A percentile compares a stretch with the other conserved stretches of the same genome.
phyloP scores from a whole-genome alignment of 1,140 invertebrate species.

The Lepidotrigona ventralis region DNA sequence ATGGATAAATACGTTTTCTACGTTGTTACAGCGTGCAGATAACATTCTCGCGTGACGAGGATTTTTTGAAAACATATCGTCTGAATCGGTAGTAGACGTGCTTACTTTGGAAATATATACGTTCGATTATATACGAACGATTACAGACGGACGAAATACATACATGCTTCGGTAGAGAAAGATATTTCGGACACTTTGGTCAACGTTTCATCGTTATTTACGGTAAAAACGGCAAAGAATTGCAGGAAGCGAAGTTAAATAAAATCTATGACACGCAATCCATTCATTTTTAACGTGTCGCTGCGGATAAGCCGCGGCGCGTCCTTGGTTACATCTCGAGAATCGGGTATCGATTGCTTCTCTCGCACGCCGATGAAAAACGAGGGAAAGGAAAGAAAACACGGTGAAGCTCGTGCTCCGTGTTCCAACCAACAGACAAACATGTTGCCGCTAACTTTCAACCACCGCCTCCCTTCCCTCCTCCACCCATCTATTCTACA shows the following conservation, averaged over 20 bases:
- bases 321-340: constrained; percentile 58
- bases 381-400: constrained; percentile 27
- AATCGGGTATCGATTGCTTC: constrained; percentile 60
- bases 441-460: constrained; percentile 32
- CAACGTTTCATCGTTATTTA: accelerated
- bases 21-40: accelerated
- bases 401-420: not conserved
- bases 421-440: constrained; percentile 39
- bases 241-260: not conserved
- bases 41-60: no score
- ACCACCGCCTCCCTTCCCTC: not conserved
- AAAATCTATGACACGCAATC: constrained; percentile 3
- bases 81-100: no score
- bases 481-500: not conserved
- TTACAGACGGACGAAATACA: no score
- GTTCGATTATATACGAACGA: no score
- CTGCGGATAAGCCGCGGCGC: constrained; percentile 47
- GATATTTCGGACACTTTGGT: not conserved
- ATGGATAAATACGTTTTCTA: not conserved
- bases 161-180: no score
- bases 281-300: constrained; percentile 44
- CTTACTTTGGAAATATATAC: no score
- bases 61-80: no score
- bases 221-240: not conserved
- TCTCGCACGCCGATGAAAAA: constrained; percentile 47